Evolutionary conservation across 2,888 invertebrate genomes (phyloP), one percentile per base, ranked within the genome.

Genomic region (Sarcophaga carnaria): DNA sequence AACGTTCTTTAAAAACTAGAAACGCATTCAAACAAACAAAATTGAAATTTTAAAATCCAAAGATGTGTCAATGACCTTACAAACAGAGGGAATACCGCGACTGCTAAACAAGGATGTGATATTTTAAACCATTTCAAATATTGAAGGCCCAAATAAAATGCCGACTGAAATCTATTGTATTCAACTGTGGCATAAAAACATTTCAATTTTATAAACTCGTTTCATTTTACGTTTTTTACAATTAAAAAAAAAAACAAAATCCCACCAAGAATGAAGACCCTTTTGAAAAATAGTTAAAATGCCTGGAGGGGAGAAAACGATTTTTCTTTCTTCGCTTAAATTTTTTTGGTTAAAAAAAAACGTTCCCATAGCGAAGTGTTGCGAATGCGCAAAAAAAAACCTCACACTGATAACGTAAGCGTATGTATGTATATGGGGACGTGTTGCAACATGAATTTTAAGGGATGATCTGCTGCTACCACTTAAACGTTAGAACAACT

Each of bases 31-130:
- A 20, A 22, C 14, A 59, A 14, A 37, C 45, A 69, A 69, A 22
- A 14, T 12, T 49, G 49, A 22, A 22, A 22, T 49, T 14, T 49
- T 60, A 66, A 66, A 54, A 4, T 45, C 4, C 17, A 3, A 54
- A 70, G 69, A 66, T 69, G 69, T 75, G 81, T 81, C 81, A 81
- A 70, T 75, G 75, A 81, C 81, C 81, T 75, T 63, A 62, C 17
- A 2, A 17, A 54, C 2, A 10, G 17, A 54, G 14, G 4, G 17
- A 54, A 12, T 54, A 54, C 54, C 14, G 5, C 54, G 17, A 54
- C 69, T n/a, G 22, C 54, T 11, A 54, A 76, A 54, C 12, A 82
- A 76, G 63, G 70, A 76, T 64, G 47, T 71, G 45, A 54, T 64
- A 22, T 71, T 54, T 54, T 70, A 47, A 82, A 70, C 27, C 76